phyloP scores from a whole-genome alignment of 2,797 vertebrate genomes.

The Pipistrellus pygmaeus region DNA sequence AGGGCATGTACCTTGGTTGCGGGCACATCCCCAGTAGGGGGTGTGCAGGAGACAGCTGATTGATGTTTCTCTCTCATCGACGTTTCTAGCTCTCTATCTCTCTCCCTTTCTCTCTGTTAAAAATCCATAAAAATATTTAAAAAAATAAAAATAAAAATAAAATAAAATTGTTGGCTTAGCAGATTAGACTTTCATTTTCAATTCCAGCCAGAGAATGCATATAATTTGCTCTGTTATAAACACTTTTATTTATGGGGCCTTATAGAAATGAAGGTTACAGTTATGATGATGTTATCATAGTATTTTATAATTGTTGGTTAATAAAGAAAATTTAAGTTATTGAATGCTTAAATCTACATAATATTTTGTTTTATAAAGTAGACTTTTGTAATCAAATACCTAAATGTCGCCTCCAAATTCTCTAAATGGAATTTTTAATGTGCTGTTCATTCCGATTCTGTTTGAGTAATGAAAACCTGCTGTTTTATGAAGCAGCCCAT shows the following conservation, averaged over 20 bases:
- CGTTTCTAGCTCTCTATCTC: too few species aligned
- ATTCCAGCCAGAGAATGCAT: neutral
- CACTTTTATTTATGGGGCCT: slow-evolving; percentile 20
- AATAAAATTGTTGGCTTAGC: slow-evolving; percentile 55
- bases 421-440: neutral
- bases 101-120: too few species aligned
- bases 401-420: neutral
- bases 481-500: neutral
- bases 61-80: too few species aligned
- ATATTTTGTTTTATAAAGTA: slow-evolving; percentile 47
- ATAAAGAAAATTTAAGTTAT: slow-evolving; percentile 46
- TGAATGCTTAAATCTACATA: slow-evolving; percentile 17
- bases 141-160: too few species aligned
- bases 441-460: slow-evolving; percentile 7
- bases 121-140: too few species aligned
- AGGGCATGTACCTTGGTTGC: too few species aligned
- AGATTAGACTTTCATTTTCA: neutral
- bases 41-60: too few species aligned
- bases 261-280: neutral
- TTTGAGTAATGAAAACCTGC: neutral
- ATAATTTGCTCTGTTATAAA: slow-evolving; percentile 14
- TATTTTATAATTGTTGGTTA: neutral
- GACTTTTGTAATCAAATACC: slow-evolving; percentile 16
- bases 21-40: too few species aligned
- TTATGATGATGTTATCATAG: neutral